A percentile compares a stretch with the other conserved stretches of the same genome.
Evolutionary conservation across 2,888 invertebrate genomes (phyloP).

Genomic region (Nezara viridula): DNA sequence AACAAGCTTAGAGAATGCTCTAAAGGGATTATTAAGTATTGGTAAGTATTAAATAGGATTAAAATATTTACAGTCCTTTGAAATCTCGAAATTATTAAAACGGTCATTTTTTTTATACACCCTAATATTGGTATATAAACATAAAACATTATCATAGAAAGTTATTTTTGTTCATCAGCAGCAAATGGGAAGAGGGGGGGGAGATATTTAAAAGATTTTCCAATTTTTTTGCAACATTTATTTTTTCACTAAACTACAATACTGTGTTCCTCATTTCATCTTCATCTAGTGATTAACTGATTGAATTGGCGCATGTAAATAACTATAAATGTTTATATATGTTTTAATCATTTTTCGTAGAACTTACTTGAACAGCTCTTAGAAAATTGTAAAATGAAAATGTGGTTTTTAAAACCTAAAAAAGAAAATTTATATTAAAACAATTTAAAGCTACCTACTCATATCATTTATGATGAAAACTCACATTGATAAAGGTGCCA

Average conservation of each 20-base stretch:
- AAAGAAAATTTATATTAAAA: constrained; percentile 10
- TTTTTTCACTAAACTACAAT: background rate
- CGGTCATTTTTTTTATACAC: too few relatives aligned
- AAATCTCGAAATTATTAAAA: too few relatives aligned
- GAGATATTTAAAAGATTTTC: too few relatives aligned
- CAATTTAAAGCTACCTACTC: background rate
- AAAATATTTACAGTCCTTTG: too few relatives aligned
- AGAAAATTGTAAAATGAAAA: constrained; percentile 63
- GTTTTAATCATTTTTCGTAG: background rate
- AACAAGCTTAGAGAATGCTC: too few relatives aligned
- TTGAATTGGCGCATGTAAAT: background rate
- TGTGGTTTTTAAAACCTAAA: constrained; percentile 62
- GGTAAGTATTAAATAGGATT: too few relatives aligned
- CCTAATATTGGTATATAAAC: too few relatives aligned
- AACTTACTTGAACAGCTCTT: constrained; percentile 54
- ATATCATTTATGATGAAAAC: background rate
- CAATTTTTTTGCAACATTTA: background rate
- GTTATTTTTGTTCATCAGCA: too few relatives aligned
- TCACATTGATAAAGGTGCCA: constrained; percentile 60
- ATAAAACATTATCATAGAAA: too few relatives aligned
- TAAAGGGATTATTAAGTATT: too few relatives aligned
- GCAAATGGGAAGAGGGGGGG: too few relatives aligned
- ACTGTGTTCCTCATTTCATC: background rate
- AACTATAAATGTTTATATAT: background rate
- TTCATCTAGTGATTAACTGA: background rate